Evolutionary conservation across 2,888 invertebrate genomes (phyloP), one percentile per base, ranked within the genome.

Genomic region (Caenorhabditis afra): DNA sequence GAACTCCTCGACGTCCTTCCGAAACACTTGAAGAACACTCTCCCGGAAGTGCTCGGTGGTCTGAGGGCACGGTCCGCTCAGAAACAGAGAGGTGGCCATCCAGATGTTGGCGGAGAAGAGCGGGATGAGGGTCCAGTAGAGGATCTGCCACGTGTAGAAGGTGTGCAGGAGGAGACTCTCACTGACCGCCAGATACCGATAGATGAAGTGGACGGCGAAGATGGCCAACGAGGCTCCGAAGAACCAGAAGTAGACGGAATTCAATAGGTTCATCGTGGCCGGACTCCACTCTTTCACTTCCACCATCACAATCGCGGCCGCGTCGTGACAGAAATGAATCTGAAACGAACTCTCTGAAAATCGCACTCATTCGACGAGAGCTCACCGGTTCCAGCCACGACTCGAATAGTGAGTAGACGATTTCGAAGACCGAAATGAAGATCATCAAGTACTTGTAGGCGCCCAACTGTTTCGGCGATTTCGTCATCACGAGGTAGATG

Each of bases 211-310:
- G 2, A 53, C 45, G 0, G 53, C 53, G n/a, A 65, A 65, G 5
- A 65, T 22, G 7, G 65, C 65, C 29, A 65, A 22, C 8, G 65
- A 65, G 7, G 45, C 41, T 18, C 53, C 65, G 44, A 65, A 65
- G 14, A 20, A 65, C 0, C 53, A 20, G 3, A 41, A 44, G 20
- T 65, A 65, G 45, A 65, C 23, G 18, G 47, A 47, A 18, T 47
- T 47, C 3, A 47, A 8, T 14, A 47, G 1, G n/a, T n/a, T 16
- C 47, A 47, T n/a, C 3, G 18, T 18, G 47, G 16, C 1, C n/a
- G n/a, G 16, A 16, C 18, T 18, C 16, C 47, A 18, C 8, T 47
- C 18, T 2, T 16, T 16, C 8, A 18, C 16, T 8, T 18, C 16
- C 14, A 47, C 47, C 8, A 47, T 8, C 47, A 47, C 18, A 8